These are phyloP conservation scores for Chalcosyrphus nemorum DNA, from an alignment of 2,888 invertebrate species.

Conservation along the genomic window DNA sequence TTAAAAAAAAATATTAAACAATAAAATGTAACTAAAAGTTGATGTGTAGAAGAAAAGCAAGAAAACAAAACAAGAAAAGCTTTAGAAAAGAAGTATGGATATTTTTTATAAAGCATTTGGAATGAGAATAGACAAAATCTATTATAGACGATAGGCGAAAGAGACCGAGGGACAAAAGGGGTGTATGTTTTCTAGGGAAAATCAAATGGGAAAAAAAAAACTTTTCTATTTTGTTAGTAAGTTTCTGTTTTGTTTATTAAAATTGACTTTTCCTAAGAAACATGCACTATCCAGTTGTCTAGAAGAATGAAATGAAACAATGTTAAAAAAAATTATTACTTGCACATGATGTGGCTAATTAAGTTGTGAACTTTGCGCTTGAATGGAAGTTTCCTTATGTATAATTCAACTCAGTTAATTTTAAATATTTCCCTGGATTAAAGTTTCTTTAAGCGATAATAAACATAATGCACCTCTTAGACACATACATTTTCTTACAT, in stretches of 20 bases:
- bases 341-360: constrained; percentile 22
- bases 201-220: neutral
- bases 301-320: neutral
- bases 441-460: constrained; percentile 1
- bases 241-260: neutral
- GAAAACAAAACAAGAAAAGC: neutral
- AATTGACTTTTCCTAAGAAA: neutral
- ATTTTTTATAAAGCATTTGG: constrained; percentile 54
- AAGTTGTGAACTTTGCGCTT: constrained; percentile 19
- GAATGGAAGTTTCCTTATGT: neutral
- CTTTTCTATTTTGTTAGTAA: neutral
- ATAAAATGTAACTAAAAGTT: constrained; percentile 36
- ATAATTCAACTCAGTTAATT: neutral
- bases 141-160: neutral
- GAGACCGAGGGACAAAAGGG: neutral
- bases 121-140: neutral
- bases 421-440: constrained; percentile 4
- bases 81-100: constrained; percentile 35
- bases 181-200: neutral
- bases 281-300: neutral
- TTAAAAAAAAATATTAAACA: constrained; percentile 21
- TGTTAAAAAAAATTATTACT: constrained; percentile 7
- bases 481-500: too few species aligned
- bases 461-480: too few species aligned
- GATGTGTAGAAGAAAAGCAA: constrained; percentile 40